These are phyloP conservation scores for Myotis lucifugus DNA, from an alignment of 2,113 vertebrate species.

Conservation along the genomic window DNA sequence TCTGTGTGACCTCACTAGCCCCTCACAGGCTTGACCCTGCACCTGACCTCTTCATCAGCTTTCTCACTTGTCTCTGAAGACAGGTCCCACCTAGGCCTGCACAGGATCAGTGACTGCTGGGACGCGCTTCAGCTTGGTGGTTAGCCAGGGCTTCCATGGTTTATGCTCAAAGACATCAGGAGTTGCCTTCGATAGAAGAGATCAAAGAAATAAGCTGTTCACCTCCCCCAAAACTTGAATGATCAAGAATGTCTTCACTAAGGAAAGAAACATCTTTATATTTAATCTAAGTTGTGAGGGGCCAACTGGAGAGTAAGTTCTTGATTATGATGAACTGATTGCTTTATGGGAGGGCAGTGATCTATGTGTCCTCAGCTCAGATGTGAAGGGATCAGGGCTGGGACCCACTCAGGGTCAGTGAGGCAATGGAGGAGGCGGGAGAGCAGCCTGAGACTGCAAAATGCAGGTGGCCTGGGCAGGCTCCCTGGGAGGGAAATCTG, in stretches of 20 bases:
- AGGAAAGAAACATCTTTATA: background rate
- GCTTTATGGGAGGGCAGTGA: background rate
- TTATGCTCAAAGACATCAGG: background rate
- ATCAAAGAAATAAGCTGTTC: background rate
- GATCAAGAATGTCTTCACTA: background rate
- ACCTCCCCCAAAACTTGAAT: background rate
- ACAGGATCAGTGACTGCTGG: background rate
- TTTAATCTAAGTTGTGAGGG: background rate
- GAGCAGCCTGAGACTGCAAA: background rate
- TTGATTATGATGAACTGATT: background rate
- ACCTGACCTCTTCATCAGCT: background rate
- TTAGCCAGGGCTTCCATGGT: background rate
- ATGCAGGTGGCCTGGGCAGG: background rate
- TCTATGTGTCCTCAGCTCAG: background rate
- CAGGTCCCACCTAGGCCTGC: background rate
- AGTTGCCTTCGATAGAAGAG: background rate
- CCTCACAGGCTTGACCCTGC: background rate
- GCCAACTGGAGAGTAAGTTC: background rate
- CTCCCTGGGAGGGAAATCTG: background rate
- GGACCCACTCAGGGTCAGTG: background rate
- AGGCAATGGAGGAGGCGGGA: background rate
- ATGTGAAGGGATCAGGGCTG: background rate
- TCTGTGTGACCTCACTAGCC: background rate
- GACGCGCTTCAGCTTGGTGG: background rate
- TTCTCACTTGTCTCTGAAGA: background rate